Evolutionary conservation across 1,140 invertebrate species (phyloP), one percentile per base, ranked within the genome.

Genomic region (Battus philenor): DNA sequence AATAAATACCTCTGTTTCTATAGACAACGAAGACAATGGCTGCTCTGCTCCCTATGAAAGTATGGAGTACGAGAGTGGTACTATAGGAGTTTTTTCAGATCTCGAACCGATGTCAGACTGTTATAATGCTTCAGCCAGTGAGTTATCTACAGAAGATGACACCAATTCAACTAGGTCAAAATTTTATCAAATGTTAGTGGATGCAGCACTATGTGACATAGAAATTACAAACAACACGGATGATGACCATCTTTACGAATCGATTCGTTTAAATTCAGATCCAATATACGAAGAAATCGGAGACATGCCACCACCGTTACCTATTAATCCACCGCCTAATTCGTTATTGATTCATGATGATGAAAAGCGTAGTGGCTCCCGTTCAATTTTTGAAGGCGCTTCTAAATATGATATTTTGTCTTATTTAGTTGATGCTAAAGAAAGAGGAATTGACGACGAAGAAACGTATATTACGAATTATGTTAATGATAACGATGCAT

Each of bases 271-370:
- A n/a, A 89, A 89, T 55, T 86, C 72, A n/a, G 94, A 96, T 83
- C 94, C 94, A 1, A 96, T 96, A 66, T 96, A 96, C 69, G 94
- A 96, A 83, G 94, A 96, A 83, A 94, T 95, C 36, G 88, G 89
- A 5, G 93, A 94, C 54, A 91, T 93, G 56, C 93, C 93, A 4
- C 93, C 92, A 9, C 93, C 93, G 3, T 67, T 94, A 38, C 93
- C 93, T 1, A 63, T 92, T 0, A 92, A 91, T 56, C 92, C 92
- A 5, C 92, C 93, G 2, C 93, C 91, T 0, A 73, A 87, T 38
- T 86, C 79, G 20, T 65, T 89, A 60, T 17, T 70, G 20, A 70
- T 88, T 0, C 85, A 91, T 51, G 89, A 89, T 27, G 89, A 91
- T 41, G 91, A 92, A 52, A 84, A 88, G 68, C 89, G 59, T 81